Evolutionary conservation across 2,113 vertebrate species (phyloP), one percentile per base, ranked within the genome.

Genomic region (Zootoca vivipara): DNA sequence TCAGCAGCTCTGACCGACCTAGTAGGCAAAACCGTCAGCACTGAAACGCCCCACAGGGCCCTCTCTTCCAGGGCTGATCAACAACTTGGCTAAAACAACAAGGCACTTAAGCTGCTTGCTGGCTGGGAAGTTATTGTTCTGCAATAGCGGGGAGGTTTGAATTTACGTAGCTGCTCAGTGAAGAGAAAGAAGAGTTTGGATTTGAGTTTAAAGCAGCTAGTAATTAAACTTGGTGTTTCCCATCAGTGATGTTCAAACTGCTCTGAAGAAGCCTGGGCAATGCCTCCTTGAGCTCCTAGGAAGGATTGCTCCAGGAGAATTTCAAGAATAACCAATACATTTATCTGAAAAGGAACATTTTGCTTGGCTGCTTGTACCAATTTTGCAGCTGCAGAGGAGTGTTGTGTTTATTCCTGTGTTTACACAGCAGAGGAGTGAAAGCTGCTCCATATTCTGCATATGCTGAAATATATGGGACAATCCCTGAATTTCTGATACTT

Each of bases 1-100:
- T 42, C 0, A 42, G 42, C 82, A 85, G 28, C 87, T 85, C 46
- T 78, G 58, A n/a, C 28, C 83, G 65, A 82, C n/a, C 62, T 33
- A 58, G 22, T 2, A 80, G 80, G 15, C 42, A 78, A 67, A 86
- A 56, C 0, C 7, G 2, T 10, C 46, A 7, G 38, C 79, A 46
- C 7, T 81, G 46, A 72, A 72, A 73, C 74, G 72, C 85, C 78
- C n/a, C 80, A 86, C 58, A 69, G 83, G 75, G 72, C 82, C 81
- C 33, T 3, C 4, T 6, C 4, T 74, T 70, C 15, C 33, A 40
- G 65, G 33, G n/a, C 65, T 20, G 77, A 72, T 13, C 64, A 26
- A 70, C 40, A 69, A 69, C 20, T 67, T n/a, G 4, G 40, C 30
- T 18, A n/a, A 7, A 33, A 18, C 82, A 35, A n/a, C 46, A 28